Percentiles rank a stretch among this genome's conserved stretches.
phyloP scores from a whole-genome alignment of 2,113 vertebrate genomes.

The Xiphias gladius region DNA sequence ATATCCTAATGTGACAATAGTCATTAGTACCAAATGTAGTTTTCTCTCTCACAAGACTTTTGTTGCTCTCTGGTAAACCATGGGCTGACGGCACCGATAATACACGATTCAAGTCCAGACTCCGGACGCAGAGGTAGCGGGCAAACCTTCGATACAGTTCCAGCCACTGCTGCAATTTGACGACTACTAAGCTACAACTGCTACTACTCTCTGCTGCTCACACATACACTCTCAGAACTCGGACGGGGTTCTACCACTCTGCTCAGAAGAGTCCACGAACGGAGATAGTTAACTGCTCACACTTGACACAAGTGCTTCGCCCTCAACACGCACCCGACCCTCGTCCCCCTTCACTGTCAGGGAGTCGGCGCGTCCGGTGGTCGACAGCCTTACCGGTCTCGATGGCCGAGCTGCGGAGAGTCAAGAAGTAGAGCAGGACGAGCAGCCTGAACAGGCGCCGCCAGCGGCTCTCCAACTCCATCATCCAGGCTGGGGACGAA shows the following conservation, averaged over 20 bases:
- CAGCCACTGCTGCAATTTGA: no score
- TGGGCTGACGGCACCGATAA: no score
- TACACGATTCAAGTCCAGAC: no score
- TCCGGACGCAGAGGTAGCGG: no score
- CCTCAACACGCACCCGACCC: background rate
- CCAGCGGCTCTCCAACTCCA: slow-evolving; percentile 54
- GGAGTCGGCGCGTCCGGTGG: background rate
- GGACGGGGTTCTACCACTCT: background rate
- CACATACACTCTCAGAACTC: background rate
- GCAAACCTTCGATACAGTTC: no score
- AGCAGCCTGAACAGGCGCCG: slow-evolving; percentile 56
- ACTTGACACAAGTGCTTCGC: background rate
- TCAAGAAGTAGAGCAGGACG: slow-evolving; percentile 63
- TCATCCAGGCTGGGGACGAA: slow-evolving; percentile 18
- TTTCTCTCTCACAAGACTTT: no score
- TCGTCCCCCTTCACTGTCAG: background rate
- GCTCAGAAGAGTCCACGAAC: no score
- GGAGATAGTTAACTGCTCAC: no score
- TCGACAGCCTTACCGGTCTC: slow-evolving; percentile 77
- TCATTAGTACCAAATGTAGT: no score
- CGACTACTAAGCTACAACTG: no score
- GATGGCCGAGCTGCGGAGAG: slow-evolving; percentile 67
- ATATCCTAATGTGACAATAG: background rate
- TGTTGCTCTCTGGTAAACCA: no score
- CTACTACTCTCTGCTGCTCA: background rate